phyloP scores from a whole-genome alignment of 64 coral and sea anemone genomes.

The Porites australiensis region DNA sequence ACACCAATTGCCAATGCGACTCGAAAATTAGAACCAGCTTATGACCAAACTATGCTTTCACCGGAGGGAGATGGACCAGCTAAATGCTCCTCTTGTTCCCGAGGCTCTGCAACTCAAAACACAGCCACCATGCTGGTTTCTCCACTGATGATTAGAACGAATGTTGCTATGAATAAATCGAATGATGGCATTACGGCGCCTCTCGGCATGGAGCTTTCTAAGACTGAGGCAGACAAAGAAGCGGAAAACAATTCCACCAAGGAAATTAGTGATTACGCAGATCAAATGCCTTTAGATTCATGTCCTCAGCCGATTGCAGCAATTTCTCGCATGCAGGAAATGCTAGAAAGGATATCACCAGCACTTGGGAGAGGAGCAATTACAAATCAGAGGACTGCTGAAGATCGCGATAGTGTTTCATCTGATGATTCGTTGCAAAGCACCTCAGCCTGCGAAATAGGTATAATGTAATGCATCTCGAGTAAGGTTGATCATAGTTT shows the following conservation, averaged over 20 bases:
- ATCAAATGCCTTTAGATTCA: background rate
- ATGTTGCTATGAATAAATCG: background rate
- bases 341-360: background rate
- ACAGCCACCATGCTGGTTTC: background rate
- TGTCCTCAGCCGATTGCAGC: background rate
- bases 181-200: background rate
- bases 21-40: background rate
- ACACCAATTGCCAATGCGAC: background rate
- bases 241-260: background rate
- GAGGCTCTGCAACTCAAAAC: background rate
- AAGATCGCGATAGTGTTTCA: background rate
- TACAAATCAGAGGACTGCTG: too few species aligned
- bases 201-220: background rate
- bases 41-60: background rate
- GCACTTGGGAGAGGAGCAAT: background rate
- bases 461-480: background rate
- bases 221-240: background rate
- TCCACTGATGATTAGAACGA: background rate
- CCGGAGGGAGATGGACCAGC: too few species aligned
- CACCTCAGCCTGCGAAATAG: background rate
- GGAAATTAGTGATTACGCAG: background rate
- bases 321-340: background rate
- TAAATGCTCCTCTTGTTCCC: background rate
- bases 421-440: background rate
- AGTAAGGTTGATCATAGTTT: too few species aligned